A percentile compares a stretch with the other conserved stretches of the same genome.
phyloP scores from a whole-genome alignment of 23 tunicate species.

The Corella eumyota region DNA sequence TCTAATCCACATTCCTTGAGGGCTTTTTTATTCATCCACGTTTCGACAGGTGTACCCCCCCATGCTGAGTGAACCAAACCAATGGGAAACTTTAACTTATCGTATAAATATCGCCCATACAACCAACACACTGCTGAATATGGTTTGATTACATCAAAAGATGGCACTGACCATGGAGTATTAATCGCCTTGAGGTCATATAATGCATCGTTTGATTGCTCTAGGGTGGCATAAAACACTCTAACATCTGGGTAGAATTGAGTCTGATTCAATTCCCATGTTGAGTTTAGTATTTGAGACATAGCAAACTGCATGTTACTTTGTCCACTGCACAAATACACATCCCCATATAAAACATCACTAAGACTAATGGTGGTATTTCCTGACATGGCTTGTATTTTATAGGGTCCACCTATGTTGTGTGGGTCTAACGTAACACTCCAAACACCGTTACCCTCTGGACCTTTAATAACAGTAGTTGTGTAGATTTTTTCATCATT shows the following conservation, averaged over 20 bases:
- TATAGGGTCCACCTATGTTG: slow-evolving; percentile 30
- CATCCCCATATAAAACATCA: slow-evolving; percentile 59
- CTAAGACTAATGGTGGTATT: slow-evolving; percentile 12
- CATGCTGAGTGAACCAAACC: slow-evolving; percentile 54
- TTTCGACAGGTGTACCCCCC: slow-evolving; percentile 88
- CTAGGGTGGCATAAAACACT: slow-evolving; percentile 32
- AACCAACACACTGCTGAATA: slow-evolving; percentile 92
- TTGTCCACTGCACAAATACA: slow-evolving; percentile 65
- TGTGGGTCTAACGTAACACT: slow-evolving; percentile 35
- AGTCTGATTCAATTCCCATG: slow-evolving; percentile 1
- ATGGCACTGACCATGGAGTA: slow-evolving; percentile 50
- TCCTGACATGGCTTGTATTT: slow-evolving; percentile 32
- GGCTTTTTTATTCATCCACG: slow-evolving; percentile 44
- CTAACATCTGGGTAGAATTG: slow-evolving; percentile 28
- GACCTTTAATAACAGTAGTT: slow-evolving; percentile 26
- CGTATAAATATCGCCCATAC: slow-evolving; percentile 53
- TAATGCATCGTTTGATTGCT: slow-evolving; percentile 7
- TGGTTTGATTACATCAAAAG: slow-evolving; percentile 11
- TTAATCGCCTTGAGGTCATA: slow-evolving; percentile 20
- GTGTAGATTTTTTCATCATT: slow-evolving; percentile 12
- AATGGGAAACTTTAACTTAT: slow-evolving; percentile 51
- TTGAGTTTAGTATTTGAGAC: slow-evolving; percentile 6
- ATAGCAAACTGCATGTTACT: slow-evolving; percentile 59
- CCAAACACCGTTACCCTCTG: slow-evolving; percentile 36
- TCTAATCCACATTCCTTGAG: slow-evolving; percentile 33